These are phyloP conservation scores for Drosophila colorata DNA, from an alignment of 2,888 invertebrate genomes.

Conservation along the genomic window DNA sequence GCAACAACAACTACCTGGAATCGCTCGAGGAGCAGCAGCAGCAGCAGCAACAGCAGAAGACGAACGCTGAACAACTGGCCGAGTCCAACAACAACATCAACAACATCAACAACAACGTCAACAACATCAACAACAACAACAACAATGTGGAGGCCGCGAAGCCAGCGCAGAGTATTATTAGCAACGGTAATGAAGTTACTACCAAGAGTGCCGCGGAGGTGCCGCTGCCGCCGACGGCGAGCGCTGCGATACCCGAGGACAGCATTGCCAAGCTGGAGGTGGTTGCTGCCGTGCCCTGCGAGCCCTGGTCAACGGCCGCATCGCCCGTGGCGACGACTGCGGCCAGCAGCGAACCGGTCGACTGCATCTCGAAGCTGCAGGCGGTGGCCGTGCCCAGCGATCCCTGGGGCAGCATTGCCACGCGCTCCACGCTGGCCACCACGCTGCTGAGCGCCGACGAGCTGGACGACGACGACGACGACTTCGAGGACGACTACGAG, in stretches of 20 bases:
- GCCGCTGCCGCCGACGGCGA: slow-evolving; percentile 81
- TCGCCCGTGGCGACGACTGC: slow-evolving; percentile 48
- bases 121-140: too few species aligned
- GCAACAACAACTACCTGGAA: slow-evolving; percentile 83
- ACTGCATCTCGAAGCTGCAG: slow-evolving; percentile 89
- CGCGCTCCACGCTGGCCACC: slow-evolving; percentile 84
- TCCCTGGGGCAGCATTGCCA: slow-evolving; percentile 86
- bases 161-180: slow-evolving; percentile 67
- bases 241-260: slow-evolving; percentile 82
- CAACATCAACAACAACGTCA: too few species aligned
- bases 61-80: slow-evolving; percentile 41
- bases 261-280: slow-evolving; percentile 85
- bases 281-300: slow-evolving; percentile 82
- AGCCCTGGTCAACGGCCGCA: slow-evolving; percentile 80
- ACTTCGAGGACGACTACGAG: slow-evolving; percentile 85
- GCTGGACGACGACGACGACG: slow-evolving; percentile 85
- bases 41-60: slow-evolving; percentile 38
- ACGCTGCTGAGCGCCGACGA: slow-evolving; percentile 84
- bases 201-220: slow-evolving; percentile 65
- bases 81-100: slow-evolving; percentile 67
- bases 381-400: slow-evolving; percentile 90
- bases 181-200: slow-evolving; percentile 81
- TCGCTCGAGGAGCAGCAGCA: slow-evolving; percentile 74
- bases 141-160: slow-evolving; percentile 54
- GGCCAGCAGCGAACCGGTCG: slow-evolving; percentile 83